Evolutionary conservation across 2,113 vertebrate species (phyloP).

Genomic region (Turdus rufiventris): DNA sequence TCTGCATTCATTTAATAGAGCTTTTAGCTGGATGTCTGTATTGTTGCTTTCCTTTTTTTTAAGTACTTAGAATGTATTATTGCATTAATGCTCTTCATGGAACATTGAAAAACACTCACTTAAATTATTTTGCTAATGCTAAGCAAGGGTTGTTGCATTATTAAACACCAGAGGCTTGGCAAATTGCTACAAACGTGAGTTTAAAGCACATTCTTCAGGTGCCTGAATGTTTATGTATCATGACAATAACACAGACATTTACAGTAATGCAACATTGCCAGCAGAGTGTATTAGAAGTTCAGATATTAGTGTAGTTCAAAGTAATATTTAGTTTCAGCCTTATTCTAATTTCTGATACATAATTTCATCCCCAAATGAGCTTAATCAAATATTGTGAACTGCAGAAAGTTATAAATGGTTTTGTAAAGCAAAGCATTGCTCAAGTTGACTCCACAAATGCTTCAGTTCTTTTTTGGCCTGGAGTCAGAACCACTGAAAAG

Average conservation of each 20-base stretch:
- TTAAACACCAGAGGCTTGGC: constrained; percentile 49
- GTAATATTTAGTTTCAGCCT: not conserved
- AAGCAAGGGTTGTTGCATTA: constrained; percentile 59
- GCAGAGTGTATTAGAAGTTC: not conserved
- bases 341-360: not conserved
- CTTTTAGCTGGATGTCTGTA: constrained; percentile 12
- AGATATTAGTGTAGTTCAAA: not conserved
- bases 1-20: constrained; percentile 26
- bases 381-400: not conserved
- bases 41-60: constrained; percentile 41
- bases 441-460: not conserved
- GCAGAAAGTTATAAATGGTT: not conserved
- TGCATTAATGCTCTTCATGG: constrained; percentile 66
- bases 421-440: not conserved
- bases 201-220: constrained; percentile 27
- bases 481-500: not conserved
- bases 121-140: constrained; percentile 62
- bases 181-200: constrained; percentile 35
- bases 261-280: not conserved
- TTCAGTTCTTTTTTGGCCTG: not conserved
- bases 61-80: constrained; percentile 53
- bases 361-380: not conserved
- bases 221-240: constrained; percentile 18
- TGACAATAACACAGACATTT: not conserved
- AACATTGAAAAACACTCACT: constrained; percentile 56